These are phyloP conservation scores for Crotalus horridus DNA, from an alignment of 2,113 vertebrate genomes.

Conservation along the genomic window DNA sequence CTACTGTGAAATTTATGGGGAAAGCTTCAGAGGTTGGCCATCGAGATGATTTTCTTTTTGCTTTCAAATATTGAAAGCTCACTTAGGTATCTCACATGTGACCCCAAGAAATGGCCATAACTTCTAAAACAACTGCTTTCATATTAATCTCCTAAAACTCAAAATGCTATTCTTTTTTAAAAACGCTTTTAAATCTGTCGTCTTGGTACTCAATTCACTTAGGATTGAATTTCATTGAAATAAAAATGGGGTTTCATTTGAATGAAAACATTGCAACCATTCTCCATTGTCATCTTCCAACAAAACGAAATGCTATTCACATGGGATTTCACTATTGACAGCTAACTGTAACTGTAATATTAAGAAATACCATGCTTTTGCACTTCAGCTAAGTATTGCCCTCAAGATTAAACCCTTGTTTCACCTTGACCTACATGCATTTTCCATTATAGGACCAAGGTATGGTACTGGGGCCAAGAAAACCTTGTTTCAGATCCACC, in stretches of 20 bases:
- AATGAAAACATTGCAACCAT: background rate
- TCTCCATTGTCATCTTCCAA: background rate
- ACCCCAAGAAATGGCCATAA: background rate
- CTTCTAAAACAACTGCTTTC: background rate
- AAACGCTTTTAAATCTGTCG: background rate
- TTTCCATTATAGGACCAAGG: background rate
- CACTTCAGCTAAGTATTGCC: background rate
- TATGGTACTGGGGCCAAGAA: background rate
- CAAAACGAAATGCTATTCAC: background rate
- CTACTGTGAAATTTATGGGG: background rate
- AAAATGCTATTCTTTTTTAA: background rate
- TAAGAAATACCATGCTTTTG: background rate
- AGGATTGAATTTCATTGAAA: background rate
- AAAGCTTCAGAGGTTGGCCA: background rate
- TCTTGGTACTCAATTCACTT: background rate
- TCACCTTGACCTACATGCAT: background rate
- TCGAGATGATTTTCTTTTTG: background rate
- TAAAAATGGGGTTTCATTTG: background rate
- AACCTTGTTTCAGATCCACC: background rate
- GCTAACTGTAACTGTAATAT: background rate
- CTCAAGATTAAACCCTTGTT: background rate
- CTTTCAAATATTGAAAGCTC: background rate
- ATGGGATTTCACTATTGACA: background rate
- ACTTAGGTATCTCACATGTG: background rate
- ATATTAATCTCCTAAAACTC: background rate